Evolutionary conservation across 1,140 invertebrate species (phyloP).

Genomic region (Achroia grisella): DNA sequence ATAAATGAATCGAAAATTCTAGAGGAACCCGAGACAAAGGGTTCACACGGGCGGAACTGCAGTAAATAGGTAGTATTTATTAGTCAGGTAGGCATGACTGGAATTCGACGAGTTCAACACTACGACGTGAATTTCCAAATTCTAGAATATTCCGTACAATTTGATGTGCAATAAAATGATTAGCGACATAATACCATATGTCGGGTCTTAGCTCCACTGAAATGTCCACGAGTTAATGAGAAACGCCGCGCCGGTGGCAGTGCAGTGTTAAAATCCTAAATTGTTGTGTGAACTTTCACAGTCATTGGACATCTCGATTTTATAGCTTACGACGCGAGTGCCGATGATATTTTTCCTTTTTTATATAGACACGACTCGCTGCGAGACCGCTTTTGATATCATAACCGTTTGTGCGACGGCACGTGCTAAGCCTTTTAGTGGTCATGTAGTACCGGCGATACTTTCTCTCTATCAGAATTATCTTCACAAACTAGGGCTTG

Average conservation of each 20-base stretch:
- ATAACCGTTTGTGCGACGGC: slow-evolving; percentile 38
- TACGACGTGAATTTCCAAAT: neutral
- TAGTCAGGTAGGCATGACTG: neutral
- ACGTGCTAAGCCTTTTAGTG: slow-evolving; percentile 36
- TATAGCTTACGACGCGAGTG: slow-evolving; percentile 33
- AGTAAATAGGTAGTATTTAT: too few relatives aligned
- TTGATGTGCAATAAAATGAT: slow-evolving; percentile 53
- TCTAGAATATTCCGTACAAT: neutral
- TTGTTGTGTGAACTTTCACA: slow-evolving; percentile 72
- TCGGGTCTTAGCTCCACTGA: slow-evolving; percentile 15
- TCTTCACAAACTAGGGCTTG: too few relatives aligned
- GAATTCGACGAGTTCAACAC: neutral
- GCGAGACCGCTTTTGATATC: slow-evolving; percentile 27
- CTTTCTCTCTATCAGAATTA: too few relatives aligned
- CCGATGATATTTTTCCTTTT: neutral
- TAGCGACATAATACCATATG: slow-evolving; percentile 49
- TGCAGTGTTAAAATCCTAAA: slow-evolving; percentile 65
- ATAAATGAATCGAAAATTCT: too few relatives aligned
- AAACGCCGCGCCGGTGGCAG: slow-evolving; percentile 34
- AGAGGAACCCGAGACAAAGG: too few relatives aligned
- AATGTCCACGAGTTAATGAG: slow-evolving; percentile 44
- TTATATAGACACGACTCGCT: slow-evolving; percentile 11
- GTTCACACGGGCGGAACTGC: too few relatives aligned
- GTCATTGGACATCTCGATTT: slow-evolving; percentile 42
- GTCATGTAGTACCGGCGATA: neutral